Percentiles rank a stretch among this genome's conserved stretches.
Evolutionary conservation across 2,888 invertebrate species (phyloP).

Genomic region (Portevinia maculata): DNA sequence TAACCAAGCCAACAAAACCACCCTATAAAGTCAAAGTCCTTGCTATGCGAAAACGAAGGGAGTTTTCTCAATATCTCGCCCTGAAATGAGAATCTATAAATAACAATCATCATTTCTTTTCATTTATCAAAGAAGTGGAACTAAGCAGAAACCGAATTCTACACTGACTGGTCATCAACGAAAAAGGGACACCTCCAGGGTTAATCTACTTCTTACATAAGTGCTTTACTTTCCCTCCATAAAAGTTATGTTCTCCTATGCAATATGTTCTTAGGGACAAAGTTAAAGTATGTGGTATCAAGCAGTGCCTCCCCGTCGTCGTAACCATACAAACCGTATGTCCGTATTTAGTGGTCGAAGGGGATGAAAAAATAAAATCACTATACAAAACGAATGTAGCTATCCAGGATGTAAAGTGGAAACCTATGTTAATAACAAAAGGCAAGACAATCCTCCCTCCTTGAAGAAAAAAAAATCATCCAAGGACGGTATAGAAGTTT

Average conservation of each 20-base stretch:
- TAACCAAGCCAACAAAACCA: neutral
- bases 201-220: conserved; percentile 47
- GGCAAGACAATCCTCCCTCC: conserved; percentile 3
- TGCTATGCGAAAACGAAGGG: conserved; percentile 24
- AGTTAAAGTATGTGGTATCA: too few species aligned
- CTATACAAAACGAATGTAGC: conserved; percentile 43
- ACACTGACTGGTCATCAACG: conserved; percentile 34
- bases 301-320: too few species aligned
- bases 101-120: conserved; percentile 67
- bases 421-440: conserved; percentile 45
- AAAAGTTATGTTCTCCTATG: too few species aligned
- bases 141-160: neutral
- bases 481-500: conserved; percentile 41
- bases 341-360: too few species aligned
- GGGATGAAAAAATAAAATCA: conserved; percentile 30
- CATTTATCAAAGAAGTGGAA: conserved; percentile 35
- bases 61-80: neutral
- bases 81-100: conserved; percentile 61
- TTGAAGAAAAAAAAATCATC: neutral
- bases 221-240: conserved; percentile 14
- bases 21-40: conserved; percentile 57
- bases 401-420: conserved; percentile 47
- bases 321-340: too few species aligned
- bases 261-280: too few species aligned
- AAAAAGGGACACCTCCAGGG: conserved; percentile 58